Percentiles rank a stretch among this genome's conserved stretches.
phyloP scores from a whole-genome alignment of 2,797 vertebrate genomes.

The Amblyopsis hoosieri region DNA sequence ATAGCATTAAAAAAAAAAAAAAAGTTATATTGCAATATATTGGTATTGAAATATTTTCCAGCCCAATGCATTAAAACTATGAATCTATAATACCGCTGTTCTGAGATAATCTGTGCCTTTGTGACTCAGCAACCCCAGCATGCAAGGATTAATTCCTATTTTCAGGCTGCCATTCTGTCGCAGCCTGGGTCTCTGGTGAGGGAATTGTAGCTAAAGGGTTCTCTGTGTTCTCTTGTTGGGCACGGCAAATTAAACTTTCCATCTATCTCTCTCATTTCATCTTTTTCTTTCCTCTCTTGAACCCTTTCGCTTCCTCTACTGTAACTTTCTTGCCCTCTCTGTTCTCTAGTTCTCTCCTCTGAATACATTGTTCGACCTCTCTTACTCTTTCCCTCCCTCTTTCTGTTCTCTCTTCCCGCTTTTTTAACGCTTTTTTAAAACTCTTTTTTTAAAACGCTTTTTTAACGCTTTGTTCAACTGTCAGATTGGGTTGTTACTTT shows the following conservation, averaged over 20 bases:
- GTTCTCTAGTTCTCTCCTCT: constrained; percentile 20
- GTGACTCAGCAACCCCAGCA: neutral
- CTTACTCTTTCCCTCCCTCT: neutral
- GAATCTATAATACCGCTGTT: neutral
- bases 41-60: too few relatives aligned
- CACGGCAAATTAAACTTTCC: too few relatives aligned
- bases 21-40: too few relatives aligned
- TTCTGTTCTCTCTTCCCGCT: neutral
- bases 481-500: too few relatives aligned
- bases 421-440: constrained; percentile 10
- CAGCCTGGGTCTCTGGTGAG: too few relatives aligned
- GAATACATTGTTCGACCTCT: constrained; percentile 7
- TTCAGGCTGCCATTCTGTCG: too few relatives aligned
- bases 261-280: neutral
- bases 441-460: constrained; percentile 21
- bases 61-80: neutral
- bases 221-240: too few relatives aligned
- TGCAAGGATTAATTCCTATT: constrained; percentile 47
- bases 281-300: neutral
- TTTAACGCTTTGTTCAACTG: too few relatives aligned
- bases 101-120: constrained; percentile 1
- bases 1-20: too few relatives aligned
- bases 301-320: neutral
- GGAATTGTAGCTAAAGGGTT: too few relatives aligned
- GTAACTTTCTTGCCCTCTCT: constrained; percentile 19